Conservation (phyloP, 2,888 invertebrate species). For the Cinara cedri region DNA sequence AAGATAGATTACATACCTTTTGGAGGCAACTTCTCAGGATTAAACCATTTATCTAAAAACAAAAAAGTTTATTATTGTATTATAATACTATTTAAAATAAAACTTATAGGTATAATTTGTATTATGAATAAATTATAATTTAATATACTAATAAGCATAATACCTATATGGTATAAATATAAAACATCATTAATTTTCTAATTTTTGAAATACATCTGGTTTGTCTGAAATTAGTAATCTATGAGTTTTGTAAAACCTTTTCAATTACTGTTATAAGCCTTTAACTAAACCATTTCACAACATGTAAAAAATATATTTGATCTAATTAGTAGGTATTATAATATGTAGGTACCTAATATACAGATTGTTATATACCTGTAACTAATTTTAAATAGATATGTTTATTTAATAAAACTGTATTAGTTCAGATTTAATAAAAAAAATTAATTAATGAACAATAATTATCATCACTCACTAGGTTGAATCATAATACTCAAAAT, state of each 20-base stretch:
- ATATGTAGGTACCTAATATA: background rate
- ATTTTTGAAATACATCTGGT: too few relatives aligned
- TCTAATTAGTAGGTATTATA: background rate
- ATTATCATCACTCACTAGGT: conserved; percentile 32
- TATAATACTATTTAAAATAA: background rate
- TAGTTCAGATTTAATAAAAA: background rate
- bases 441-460: background rate
- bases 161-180: too few relatives aligned
- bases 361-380: too few relatives aligned
- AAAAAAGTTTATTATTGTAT: conserved; percentile 60
- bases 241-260: background rate
- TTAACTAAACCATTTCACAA: background rate
- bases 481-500: conserved; percentile 21
- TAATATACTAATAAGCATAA: too few relatives aligned
- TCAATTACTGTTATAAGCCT: background rate
- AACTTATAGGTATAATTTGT: background rate
- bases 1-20: conserved; percentile 70
- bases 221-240: too few relatives aligned
- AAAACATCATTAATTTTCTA: too few relatives aligned
- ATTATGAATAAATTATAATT: background rate
- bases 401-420: too few relatives aligned
- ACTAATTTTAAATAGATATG: background rate
- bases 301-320: background rate
- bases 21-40: conserved; percentile 88
- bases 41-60: conserved; percentile 93